Conservation (phyloP, 2,113 vertebrate genomes). For the Cairina moschata region DNA sequence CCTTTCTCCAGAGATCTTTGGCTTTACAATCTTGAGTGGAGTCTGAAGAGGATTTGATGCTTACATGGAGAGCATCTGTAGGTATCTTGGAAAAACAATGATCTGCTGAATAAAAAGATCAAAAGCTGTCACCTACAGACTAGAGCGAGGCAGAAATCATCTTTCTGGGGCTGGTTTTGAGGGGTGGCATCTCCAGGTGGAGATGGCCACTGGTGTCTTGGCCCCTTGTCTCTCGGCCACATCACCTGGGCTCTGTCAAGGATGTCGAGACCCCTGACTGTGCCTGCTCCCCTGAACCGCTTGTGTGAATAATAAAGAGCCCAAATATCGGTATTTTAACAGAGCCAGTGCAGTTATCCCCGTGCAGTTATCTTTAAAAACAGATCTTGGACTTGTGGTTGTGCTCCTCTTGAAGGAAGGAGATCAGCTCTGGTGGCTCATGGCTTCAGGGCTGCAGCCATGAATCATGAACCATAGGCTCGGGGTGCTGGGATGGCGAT, state of each 20-base stretch:
- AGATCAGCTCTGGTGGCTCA: conserved; percentile 74
- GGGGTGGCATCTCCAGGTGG: neutral
- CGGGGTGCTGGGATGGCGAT: neutral
- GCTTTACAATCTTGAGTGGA: neutral
- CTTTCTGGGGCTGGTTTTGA: neutral
- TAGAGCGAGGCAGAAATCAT: neutral
- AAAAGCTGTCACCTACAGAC: neutral
- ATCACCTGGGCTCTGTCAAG: neutral
- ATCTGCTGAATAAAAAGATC: neutral
- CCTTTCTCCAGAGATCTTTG: neutral
- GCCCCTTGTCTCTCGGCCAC: neutral
- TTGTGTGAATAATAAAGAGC: rapidly evolving
- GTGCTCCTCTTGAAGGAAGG: conserved; percentile 54
- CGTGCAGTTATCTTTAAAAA: neutral
- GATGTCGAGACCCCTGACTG: rapidly evolving
- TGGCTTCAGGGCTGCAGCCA: conserved; percentile 67
- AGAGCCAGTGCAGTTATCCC: neutral
- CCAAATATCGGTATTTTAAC: neutral
- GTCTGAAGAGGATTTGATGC: neutral
- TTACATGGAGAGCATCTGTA: neutral
- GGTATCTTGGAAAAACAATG: neutral
- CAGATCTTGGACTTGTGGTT: neutral
- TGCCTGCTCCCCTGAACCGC: neutral
- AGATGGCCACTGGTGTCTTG: neutral
- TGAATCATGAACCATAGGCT: conserved; percentile 57